phyloP scores from a whole-genome alignment of 2,113 vertebrate species.

The Sinocyclocheilus anophthalmus region DNA sequence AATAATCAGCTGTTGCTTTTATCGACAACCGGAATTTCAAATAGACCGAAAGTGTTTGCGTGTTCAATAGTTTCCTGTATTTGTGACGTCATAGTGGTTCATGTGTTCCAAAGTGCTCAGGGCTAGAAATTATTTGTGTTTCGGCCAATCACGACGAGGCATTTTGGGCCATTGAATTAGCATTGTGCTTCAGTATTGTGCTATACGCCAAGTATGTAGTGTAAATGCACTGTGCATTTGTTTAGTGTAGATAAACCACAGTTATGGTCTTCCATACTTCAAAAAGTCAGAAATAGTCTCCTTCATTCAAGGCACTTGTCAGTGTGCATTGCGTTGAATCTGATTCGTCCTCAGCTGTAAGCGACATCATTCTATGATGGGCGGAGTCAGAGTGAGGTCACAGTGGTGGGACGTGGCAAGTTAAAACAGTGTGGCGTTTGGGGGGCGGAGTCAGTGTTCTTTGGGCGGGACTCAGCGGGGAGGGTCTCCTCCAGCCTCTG shows the following conservation, averaged over 20 bases:
- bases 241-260: not conserved
- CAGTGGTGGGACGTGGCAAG: constrained; percentile 70
- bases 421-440: constrained; percentile 52
- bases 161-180: not conserved
- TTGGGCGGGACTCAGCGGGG: constrained; percentile 63
- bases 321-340: not conserved
- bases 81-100: constrained; percentile 13
- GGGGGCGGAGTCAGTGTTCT: constrained; percentile 49
- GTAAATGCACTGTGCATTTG: not conserved
- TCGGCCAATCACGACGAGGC: not conserved
- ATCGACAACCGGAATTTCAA: constrained; percentile 20
- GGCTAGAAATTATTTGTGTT: not conserved
- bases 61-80: not conserved
- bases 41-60: not conserved
- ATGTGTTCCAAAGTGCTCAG: constrained; percentile 22
- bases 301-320: constrained; percentile 51
- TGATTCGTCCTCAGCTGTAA: not conserved
- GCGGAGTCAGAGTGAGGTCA: constrained; percentile 68
- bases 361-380: constrained; percentile 12
- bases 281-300: not conserved
- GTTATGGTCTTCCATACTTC: not conserved
- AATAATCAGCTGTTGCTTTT: constrained; percentile 74
- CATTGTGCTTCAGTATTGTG: constrained; percentile 28
- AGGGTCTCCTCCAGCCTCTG: constrained; percentile 83
- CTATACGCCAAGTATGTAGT: not conserved